These are phyloP conservation scores for Psylliodes chrysocephalus DNA, from an alignment of 2,888 invertebrate genomes.

Conservation along the genomic window DNA sequence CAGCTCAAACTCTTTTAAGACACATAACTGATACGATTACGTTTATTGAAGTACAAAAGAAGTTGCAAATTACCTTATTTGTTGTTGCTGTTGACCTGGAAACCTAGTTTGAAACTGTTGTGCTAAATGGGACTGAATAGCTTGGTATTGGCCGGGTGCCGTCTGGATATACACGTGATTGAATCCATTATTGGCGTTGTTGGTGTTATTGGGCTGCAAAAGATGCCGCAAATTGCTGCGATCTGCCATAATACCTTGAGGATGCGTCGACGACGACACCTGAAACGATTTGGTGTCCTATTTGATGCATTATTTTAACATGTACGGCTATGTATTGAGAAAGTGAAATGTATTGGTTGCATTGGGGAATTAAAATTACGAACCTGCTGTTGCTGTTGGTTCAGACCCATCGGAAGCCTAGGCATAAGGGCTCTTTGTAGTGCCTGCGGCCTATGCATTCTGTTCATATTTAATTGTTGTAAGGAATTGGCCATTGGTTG, in stretches of 20 bases:
- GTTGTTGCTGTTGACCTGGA: constrained; percentile 48
- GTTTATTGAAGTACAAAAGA: no score
- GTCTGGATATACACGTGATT: constrained; percentile 63
- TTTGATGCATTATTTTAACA: no score
- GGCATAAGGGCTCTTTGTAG: constrained; percentile 52
- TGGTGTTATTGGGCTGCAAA: constrained; percentile 58
- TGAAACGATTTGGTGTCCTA: no score
- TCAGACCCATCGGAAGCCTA: constrained; percentile 49
- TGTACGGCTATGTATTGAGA: no score
- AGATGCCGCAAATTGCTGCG: constrained; percentile 61
- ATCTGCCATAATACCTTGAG: constrained; percentile 65
- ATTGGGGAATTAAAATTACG: constrained; percentile 1
- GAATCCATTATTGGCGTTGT: constrained; percentile 34
- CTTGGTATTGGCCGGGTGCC: constrained; percentile 63
- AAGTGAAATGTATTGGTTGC: no score
- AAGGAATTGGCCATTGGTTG: constrained; percentile 53
- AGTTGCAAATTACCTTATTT: constrained; percentile 40
- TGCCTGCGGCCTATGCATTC: constrained; percentile 48
- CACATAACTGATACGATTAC: no score
- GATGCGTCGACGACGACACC: constrained; percentile 72
- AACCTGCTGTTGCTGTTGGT: constrained; percentile 55
- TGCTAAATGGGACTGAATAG: constrained; percentile 61
- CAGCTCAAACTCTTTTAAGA: no score
- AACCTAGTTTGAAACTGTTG: constrained; percentile 60
- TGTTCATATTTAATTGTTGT: constrained; percentile 55